A percentile compares a stretch with the other conserved stretches of the same genome.
phyloP scores from a whole-genome alignment of 1,140 invertebrate genomes.

The Ceratitis capitata region DNA sequence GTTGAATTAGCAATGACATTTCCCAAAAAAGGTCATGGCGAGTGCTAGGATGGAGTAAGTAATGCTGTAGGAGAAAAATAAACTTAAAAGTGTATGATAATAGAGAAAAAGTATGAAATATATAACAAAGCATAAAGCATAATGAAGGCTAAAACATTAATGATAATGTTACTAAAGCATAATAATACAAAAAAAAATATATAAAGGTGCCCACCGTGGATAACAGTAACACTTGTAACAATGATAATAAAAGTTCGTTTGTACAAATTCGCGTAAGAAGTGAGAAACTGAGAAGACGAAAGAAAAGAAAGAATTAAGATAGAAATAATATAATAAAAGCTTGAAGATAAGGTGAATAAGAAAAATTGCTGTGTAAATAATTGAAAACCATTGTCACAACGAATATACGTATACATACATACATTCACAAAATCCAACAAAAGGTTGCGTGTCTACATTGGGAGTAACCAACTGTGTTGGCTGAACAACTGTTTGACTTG shows the following conservation, averaged over 20 bases:
- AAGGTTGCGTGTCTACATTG: too few relatives aligned
- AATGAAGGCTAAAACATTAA: neutral
- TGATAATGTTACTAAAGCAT: neutral
- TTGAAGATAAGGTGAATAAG: neutral
- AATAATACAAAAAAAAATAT: neutral
- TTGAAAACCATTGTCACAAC: conserved; percentile 16
- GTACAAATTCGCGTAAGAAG: neutral
- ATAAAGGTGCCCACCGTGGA: neutral
- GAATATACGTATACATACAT: too few relatives aligned
- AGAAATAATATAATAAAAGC: neutral
- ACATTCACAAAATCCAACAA: too few relatives aligned
- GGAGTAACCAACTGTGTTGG: neutral
- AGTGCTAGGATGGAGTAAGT: neutral
- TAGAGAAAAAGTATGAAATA: neutral
- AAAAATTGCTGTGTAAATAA: neutral
- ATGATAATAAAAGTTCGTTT: neutral
- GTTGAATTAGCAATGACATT: neutral
- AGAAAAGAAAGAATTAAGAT: neutral
- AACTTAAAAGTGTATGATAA: neutral
- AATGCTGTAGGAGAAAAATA: neutral
- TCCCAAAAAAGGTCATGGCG: neutral
- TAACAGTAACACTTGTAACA: neutral
- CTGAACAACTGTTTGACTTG: neutral
- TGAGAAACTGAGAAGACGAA: neutral
- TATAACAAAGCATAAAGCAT: neutral